Conservation (phyloP, 2,888 invertebrate genomes). For the Aphrophora alni region DNA sequence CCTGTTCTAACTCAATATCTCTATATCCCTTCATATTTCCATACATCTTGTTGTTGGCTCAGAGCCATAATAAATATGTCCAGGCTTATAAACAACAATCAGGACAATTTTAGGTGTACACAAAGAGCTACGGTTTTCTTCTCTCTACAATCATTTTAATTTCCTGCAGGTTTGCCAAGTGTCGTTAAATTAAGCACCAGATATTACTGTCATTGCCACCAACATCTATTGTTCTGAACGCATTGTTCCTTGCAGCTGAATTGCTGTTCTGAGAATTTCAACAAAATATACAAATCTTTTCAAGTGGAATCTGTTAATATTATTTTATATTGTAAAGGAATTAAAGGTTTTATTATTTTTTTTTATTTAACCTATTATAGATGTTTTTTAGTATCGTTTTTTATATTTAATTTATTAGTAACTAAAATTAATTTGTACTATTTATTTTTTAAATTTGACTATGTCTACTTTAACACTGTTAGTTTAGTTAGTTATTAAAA, state of each 20-base stretch:
- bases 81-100: neutral
- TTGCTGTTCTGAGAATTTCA: neutral
- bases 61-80: neutral
- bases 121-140: neutral
- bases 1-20: neutral
- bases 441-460: too few relatives aligned
- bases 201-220: constrained; percentile 3
- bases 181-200: neutral
- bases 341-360: too few relatives aligned
- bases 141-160: neutral
- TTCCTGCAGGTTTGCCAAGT: neutral
- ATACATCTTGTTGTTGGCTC: neutral
- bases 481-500: too few relatives aligned
- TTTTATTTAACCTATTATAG: too few relatives aligned
- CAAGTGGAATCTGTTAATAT: too few relatives aligned
- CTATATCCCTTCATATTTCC: constrained; percentile 5
- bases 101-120: neutral
- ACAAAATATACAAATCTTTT: neutral
- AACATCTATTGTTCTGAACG: neutral
- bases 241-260: neutral
- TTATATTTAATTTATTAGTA: too few relatives aligned
- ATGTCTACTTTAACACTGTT: too few relatives aligned
- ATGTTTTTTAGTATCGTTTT: too few relatives aligned
- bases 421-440: too few relatives aligned
- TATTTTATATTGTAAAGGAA: too few relatives aligned